Base-by-base conservation (phyloP, 1,140 invertebrate species). In the Battus philenor region DNA sequence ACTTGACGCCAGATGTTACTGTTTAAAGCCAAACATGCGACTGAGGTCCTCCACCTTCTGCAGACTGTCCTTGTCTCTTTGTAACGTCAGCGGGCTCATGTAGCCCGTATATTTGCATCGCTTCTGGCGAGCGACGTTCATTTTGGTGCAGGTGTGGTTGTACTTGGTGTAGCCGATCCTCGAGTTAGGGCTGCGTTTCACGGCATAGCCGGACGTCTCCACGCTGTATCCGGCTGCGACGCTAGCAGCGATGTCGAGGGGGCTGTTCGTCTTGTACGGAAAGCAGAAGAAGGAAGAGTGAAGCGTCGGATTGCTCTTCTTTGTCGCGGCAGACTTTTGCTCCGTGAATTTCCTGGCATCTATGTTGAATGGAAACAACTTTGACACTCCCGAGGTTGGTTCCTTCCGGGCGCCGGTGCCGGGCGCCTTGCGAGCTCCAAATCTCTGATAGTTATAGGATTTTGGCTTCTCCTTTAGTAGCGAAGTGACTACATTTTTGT, bases 51-150 rank as follows among this genome's bases (percentile, higher is more conserved):
- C 2, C 18, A 3, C 6, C 18, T 2, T 20, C 18, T 20, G 6
- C 6, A 6, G 6, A 20, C 18, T 13, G 24, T 29, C 38, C 15
- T 7, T 6, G 15, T n/a, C 11, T 4, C 15, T 9, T 27, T 16
- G 24, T 17, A 41, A 29, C 0, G 38, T 41, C 12, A 41, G 24
- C 7, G 38, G 38, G 13, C 26, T 41, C 8, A 41, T 41, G 26
- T 29, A 27, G 22, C 38, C 38, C 11, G 15, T 29, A 15, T 41
- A 41, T 17, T 41, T 41, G 12, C 38, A 41, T 9, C 38, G 38
- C 15, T 41, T 41, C 7, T 8, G 22, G 4, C 8, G n/a, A 4
- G 24, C 10, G n/a, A n/a, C n/a, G n/a, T n/a, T n/a, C n/a, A n/a
- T n/a, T n/a, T n/a, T n/a, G n/a, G n/a, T n/a, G n/a, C n/a, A n/a